These are phyloP conservation scores for Drosophila quinaria DNA, from an alignment of 2,888 invertebrate species.

Conservation along the genomic window DNA sequence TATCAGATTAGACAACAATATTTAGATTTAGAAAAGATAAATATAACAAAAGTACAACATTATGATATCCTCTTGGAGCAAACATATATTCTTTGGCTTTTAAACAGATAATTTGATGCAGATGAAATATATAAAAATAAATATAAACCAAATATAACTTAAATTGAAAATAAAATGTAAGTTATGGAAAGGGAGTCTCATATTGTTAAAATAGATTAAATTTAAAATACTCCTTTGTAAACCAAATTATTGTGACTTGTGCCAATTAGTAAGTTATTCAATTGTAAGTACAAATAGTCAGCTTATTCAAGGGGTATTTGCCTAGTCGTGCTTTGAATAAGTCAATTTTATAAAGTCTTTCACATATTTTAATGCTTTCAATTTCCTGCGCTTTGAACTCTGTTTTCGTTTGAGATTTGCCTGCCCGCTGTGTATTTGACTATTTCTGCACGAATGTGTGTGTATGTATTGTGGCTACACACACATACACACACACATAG, in stretches of 20 bases:
- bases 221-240: too few relatives aligned
- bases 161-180: too few relatives aligned
- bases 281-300: too few relatives aligned
- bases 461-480: conserved; percentile 6
- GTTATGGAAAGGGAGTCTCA: too few relatives aligned
- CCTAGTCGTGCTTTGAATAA: neutral
- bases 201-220: too few relatives aligned
- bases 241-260: too few relatives aligned
- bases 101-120: neutral
- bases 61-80: neutral
- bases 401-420: conserved; percentile 61
- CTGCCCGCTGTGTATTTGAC: conserved; percentile 34
- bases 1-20: neutral
- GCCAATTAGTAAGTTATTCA: too few relatives aligned
- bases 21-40: neutral
- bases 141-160: too few relatives aligned
- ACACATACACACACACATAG: neutral
- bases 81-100: neutral
- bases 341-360: conserved; percentile 7
- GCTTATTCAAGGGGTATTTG: conserved; percentile 7
- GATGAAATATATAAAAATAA: too few relatives aligned
- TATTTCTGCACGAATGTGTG: neutral
- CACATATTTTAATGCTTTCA: conserved; percentile 49
- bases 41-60: too few relatives aligned
- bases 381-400: conserved; percentile 76